These are phyloP conservation scores for Chaetogeoica ovagalla DNA, from an alignment of 2,888 invertebrate genomes.

Conservation along the genomic window DNA sequence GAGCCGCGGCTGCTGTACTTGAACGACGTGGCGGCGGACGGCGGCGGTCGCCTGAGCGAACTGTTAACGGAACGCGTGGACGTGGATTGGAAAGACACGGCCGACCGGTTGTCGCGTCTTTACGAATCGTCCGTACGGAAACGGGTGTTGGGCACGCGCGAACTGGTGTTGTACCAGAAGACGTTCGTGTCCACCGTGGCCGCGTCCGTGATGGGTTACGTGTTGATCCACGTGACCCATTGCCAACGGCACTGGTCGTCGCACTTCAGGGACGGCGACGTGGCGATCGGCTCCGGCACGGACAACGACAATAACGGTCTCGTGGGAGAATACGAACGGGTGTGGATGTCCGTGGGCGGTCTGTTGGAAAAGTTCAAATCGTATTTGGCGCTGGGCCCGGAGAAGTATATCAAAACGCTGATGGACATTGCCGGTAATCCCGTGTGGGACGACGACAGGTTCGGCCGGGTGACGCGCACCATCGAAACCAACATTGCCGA, in stretches of 20 bases:
- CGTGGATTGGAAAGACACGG: slow-evolving; percentile 15
- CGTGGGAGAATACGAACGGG: slow-evolving; percentile 30
- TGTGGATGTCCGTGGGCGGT: slow-evolving; percentile 36
- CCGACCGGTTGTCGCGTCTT: background rate
- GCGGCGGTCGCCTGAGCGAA: background rate
- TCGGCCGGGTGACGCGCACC: background rate
- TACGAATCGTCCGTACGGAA: background rate
- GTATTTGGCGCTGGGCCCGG: slow-evolving; percentile 15
- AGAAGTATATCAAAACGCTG: background rate
- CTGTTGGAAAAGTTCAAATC: slow-evolving; percentile 22
- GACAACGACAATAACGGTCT: background rate
- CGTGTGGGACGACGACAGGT: background rate
- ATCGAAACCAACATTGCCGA: background rate
- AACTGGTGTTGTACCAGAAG: slow-evolving; percentile 39
- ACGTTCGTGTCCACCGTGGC: background rate
- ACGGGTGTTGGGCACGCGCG: slow-evolving; percentile 18
- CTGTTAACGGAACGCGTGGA: background rate
- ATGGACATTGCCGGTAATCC: slow-evolving; percentile 2
- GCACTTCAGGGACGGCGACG: too few species aligned
- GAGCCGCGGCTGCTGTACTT: background rate
- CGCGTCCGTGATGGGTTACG: slow-evolving; percentile 18
- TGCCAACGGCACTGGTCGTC: background rate
- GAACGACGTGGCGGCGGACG: slow-evolving; percentile 9
- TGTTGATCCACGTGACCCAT: slow-evolving; percentile 22
- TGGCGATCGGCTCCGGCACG: background rate